Evolutionary conservation across 2,888 invertebrate genomes (phyloP).

Genomic region (Nemoura dubitans): DNA sequence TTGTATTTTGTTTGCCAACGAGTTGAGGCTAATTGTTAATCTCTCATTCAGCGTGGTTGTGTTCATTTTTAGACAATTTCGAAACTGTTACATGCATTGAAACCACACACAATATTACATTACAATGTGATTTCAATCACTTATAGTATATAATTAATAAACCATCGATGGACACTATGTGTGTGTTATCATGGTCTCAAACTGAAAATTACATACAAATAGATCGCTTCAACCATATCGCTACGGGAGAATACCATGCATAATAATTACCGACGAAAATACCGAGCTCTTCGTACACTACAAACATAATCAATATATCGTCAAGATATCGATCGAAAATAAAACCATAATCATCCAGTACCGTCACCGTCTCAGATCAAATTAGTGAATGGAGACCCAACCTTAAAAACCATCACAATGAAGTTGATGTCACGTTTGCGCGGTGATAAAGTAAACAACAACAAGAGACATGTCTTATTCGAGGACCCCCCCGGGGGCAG

Average conservation of each 20-base stretch:
- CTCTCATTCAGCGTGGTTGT: too few relatives aligned
- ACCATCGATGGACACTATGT: too few relatives aligned
- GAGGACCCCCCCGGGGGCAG: conserved; percentile 37
- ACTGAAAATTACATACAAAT: too few relatives aligned
- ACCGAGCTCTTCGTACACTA: too few relatives aligned
- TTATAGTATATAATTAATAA: too few relatives aligned
- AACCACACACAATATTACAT: too few relatives aligned
- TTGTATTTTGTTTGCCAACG: too few relatives aligned
- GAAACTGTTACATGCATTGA: too few relatives aligned
- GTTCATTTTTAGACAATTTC: too few relatives aligned
- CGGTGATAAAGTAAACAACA: conserved; percentile 47
- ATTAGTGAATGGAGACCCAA: background rate
- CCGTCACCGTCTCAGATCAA: background rate
- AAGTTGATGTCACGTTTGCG: conserved; percentile 52
- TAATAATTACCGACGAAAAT: background rate
- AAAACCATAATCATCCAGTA: background rate
- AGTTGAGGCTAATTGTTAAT: too few relatives aligned
- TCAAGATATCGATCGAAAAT: background rate
- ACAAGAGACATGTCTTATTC: conserved; percentile 33
- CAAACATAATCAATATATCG: background rate
- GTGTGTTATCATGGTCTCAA: too few relatives aligned
- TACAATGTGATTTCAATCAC: too few relatives aligned
- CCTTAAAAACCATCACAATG: conserved; percentile 40
- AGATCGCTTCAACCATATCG: background rate
- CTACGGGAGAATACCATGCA: background rate